phyloP scores from a whole-genome alignment of 2,113 vertebrate genomes.

The Salvelinus alpinus region DNA sequence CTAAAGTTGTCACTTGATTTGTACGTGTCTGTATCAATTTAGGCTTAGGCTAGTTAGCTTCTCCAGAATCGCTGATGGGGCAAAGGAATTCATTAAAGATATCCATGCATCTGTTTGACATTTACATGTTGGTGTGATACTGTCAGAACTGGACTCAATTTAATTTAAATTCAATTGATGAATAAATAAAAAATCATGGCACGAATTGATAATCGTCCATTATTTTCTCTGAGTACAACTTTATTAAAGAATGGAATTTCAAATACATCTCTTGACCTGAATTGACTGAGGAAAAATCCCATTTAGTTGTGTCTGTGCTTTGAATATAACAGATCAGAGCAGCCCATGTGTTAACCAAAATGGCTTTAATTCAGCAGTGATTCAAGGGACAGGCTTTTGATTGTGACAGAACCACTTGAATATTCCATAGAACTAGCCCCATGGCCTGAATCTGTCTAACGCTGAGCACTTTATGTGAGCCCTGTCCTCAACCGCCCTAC shows the following conservation, averaged over 20 bases:
- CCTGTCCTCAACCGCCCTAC: not conserved
- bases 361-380: not conserved
- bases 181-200: too few species aligned
- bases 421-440: not conserved
- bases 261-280: too few species aligned
- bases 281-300: too few species aligned
- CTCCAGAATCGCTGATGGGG: too few species aligned
- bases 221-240: too few species aligned
- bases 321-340: not conserved
- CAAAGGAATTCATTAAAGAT: not conserved
- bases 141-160: not conserved
- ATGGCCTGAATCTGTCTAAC: not conserved
- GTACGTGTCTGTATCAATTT: not conserved
- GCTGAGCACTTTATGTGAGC: not conserved
- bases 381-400: too few species aligned
- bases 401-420: not conserved
- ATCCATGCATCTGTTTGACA: not conserved
- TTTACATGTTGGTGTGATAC: not conserved
- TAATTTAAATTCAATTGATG: not conserved
- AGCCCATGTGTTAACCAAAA: not conserved
- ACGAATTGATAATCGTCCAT: too few species aligned
- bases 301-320: not conserved
- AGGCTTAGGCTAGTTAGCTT: too few species aligned
- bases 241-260: too few species aligned
- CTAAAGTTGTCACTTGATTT: not conserved